Evolutionary conservation across 2,797 vertebrate species (phyloP).

Genomic region (Emydoidea blandingii): DNA sequence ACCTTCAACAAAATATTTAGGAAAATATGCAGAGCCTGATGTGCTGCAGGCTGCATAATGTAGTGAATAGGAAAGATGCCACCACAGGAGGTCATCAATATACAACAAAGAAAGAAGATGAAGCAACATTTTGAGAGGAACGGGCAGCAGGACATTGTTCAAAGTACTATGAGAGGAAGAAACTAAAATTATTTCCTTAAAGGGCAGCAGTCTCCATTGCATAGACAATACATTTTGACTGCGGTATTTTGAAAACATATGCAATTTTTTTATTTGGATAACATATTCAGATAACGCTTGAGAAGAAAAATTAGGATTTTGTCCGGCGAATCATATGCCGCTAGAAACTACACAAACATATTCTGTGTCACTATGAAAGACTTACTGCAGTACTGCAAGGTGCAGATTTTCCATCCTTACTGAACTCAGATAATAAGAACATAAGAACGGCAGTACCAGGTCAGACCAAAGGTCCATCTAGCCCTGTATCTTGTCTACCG

Average conservation of each 20-base stretch:
- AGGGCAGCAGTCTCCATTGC: slow-evolving; percentile 19
- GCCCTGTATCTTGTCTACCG: too few relatives aligned
- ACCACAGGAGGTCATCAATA: slow-evolving; percentile 8
- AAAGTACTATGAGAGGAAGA: slow-evolving; percentile 52
- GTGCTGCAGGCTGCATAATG: neutral
- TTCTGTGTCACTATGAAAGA: neutral
- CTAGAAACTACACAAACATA: neutral
- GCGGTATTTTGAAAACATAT: neutral
- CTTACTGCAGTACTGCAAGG: neutral
- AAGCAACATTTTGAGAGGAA: slow-evolving; percentile 38
- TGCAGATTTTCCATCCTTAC: neutral
- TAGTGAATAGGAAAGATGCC: slow-evolving; percentile 27
- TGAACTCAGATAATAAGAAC: neutral
- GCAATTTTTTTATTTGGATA: neutral
- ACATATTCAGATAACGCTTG: slow-evolving; percentile 2
- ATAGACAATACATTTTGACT: slow-evolving; percentile 14
- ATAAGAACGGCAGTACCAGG: too few relatives aligned
- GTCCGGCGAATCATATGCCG: neutral
- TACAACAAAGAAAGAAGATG: slow-evolving; percentile 19
- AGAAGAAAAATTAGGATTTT: neutral
- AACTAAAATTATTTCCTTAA: slow-evolving; percentile 36
- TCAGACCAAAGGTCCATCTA: too few relatives aligned
- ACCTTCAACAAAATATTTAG: slow-evolving; percentile 67
- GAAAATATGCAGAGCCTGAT: slow-evolving; percentile 25
- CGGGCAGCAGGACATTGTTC: slow-evolving; percentile 34